A percentile compares a stretch with the other conserved stretches of the same genome.
Conservation (phyloP, 2,113 vertebrate species). For the Xyrauchen texanus region DNA sequence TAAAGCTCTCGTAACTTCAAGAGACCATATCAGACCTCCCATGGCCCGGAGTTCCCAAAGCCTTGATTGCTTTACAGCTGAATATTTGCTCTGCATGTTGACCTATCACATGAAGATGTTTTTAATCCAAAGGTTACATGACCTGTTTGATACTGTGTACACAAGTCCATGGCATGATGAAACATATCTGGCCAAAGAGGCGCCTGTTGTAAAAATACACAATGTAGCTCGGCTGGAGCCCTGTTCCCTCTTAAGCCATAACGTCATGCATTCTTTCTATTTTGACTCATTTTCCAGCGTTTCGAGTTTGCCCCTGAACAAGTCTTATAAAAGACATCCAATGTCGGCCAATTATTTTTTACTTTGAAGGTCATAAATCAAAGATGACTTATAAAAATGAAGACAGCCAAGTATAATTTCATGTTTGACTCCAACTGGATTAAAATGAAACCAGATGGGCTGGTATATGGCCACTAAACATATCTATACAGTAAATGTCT, state of each 20-base stretch:
- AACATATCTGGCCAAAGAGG: slow-evolving; percentile 88
- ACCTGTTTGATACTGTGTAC: slow-evolving; percentile 80
- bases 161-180: slow-evolving; percentile 83
- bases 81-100: slow-evolving; percentile 53
- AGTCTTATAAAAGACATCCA: slow-evolving; percentile 96
- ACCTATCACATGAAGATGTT: slow-evolving; percentile 62
- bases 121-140: slow-evolving; percentile 74
- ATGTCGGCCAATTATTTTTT: slow-evolving; percentile 98
- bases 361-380: slow-evolving; percentile 99
- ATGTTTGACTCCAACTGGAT: slow-evolving; percentile 93
- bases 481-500: slow-evolving; percentile 91
- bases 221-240: slow-evolving; percentile 82
- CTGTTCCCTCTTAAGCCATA: slow-evolving; percentile 89
- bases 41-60: background rate
- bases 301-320: slow-evolving; percentile 92
- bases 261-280: slow-evolving; percentile 98
- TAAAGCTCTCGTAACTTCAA: background rate
- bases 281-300: slow-evolving; percentile 95
- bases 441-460: slow-evolving; percentile 99
- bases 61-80: slow-evolving; percentile 10
- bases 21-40: background rate
- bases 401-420: slow-evolving; percentile 99
- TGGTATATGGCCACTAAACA: slow-evolving; percentile 88
- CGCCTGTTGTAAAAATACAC: slow-evolving; percentile 98
- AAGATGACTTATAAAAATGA: slow-evolving; percentile 99